A percentile compares a stretch with the other conserved stretches of the same genome.
Evolutionary conservation across 2,113 vertebrate species (phyloP).

Genomic region (Marmota monax): DNA sequence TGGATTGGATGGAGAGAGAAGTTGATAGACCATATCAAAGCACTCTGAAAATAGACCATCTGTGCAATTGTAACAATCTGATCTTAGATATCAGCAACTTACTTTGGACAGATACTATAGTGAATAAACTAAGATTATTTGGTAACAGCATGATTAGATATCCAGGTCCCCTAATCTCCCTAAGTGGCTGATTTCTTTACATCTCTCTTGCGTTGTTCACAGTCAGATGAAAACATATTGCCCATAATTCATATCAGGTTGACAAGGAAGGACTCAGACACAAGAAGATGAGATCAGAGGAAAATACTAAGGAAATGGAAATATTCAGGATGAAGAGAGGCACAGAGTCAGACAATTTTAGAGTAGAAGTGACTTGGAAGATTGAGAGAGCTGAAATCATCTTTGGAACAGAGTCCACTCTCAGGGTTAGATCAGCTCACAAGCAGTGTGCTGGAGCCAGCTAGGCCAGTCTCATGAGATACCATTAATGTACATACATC

Average conservation of each 20-base stretch:
- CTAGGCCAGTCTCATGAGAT: fast-evolving
- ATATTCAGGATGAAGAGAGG: neutral
- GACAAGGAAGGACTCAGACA: neutral
- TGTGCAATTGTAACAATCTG: neutral
- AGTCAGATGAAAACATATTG: neutral
- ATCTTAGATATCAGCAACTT: constrained; percentile 39
- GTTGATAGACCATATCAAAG: constrained; percentile 66
- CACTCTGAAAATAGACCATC: constrained; percentile 40
- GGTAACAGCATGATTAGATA: constrained; percentile 21
- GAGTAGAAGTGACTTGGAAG: neutral
- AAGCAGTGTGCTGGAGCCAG: fast-evolving
- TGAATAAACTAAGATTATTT: constrained; percentile 13
- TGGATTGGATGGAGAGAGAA: constrained; percentile 29
- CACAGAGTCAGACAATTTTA: neutral
- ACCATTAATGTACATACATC: neutral
- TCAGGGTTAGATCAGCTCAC: too few relatives aligned
- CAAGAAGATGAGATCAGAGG: neutral
- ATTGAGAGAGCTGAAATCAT: neutral
- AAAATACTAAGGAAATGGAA: neutral
- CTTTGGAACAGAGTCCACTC: too few relatives aligned
- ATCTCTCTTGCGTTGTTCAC: neutral
- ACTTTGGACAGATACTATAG: neutral
- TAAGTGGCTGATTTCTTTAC: neutral
- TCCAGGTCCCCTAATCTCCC: neutral
- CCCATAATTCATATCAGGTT: neutral